Evolutionary conservation across 2,888 invertebrate genomes (phyloP), one percentile per base, ranked within the genome.

Genomic region (Catonia carolina): DNA sequence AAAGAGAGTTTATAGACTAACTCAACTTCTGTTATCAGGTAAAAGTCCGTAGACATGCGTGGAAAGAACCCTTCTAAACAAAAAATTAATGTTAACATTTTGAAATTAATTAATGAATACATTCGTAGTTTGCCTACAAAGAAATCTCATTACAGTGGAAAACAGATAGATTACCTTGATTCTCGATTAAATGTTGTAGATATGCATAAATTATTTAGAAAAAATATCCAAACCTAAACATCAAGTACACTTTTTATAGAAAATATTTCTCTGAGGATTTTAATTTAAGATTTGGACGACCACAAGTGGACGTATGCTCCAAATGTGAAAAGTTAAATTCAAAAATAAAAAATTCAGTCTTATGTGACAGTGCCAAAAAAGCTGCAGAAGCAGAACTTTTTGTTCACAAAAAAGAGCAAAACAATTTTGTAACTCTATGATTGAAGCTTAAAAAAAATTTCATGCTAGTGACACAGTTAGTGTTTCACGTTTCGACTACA

Each of bases 291-390:
- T 53, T 45, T 53, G 53, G 53, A 42, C 23, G 27, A 31, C 27
- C 27, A 27, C 27, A 27, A 8, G 27, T 27, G 4, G 27, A 27
- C 8, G 27, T 27, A 8, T 27, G 35, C 42, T 42, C 42, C 12
- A 53, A 53, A 53, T 53, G 35, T 20, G 45, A 53, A 42, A 33
- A 53, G 33, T 45, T 53, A 35, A 53, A 53, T 17, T 41, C 22
- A 31, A 53, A 53, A 45, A 53, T 53, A 31, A 20, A 41, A 18
- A 45, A 14, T 53, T 33, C 17, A 31, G 18, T 31, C 42, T 42
- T 42, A 35, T 41, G 42, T 37, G 39, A 37, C 4, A 17, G 14
- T 27, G 27, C 27, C 7, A 27, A 27, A 27, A 27, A 10, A 15
- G 10, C 10, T 6, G 14, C 14, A 6, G 39, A 15, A 15, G 39